Conservation (phyloP, 2,113 vertebrate species). For the Sitta europaea region DNA sequence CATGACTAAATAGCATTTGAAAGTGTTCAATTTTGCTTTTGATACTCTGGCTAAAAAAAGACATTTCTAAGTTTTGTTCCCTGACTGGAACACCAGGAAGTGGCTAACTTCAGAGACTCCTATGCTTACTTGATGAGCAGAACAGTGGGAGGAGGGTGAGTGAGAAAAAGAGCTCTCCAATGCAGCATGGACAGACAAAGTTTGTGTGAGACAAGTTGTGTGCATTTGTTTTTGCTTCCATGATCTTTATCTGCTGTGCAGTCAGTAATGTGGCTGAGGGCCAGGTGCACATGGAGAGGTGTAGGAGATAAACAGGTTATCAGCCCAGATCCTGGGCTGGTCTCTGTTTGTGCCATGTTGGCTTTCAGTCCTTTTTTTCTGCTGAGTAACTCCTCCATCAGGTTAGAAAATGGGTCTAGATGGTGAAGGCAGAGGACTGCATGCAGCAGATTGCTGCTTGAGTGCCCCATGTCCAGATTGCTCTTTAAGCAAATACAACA, state of each 20-base stretch:
- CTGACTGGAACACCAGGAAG: not conserved
- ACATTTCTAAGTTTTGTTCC: not conserved
- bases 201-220: not conserved
- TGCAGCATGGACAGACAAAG: fast-evolving
- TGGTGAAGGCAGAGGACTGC: not conserved
- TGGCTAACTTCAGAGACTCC: fast-evolving
- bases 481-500: not conserved
- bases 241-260: not conserved
- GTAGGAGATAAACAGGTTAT: not conserved
- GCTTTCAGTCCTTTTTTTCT: not conserved
- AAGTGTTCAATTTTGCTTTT: not conserved
- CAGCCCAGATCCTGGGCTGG: fast-evolving
- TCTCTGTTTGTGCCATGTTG: fast-evolving
- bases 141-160: not conserved
- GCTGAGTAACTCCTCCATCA: not conserved
- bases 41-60: not conserved
- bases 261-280: not conserved
- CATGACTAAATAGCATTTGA: not conserved
- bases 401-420: fast-evolving
- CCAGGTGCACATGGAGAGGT: not conserved
- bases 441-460: not conserved
- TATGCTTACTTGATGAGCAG: not conserved
- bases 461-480: fast-evolving
- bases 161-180: fast-evolving
- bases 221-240: not conserved